Base-by-base conservation (phyloP, 2,888 invertebrate species). In the Hydrotaea cyrtoneurina region DNA sequence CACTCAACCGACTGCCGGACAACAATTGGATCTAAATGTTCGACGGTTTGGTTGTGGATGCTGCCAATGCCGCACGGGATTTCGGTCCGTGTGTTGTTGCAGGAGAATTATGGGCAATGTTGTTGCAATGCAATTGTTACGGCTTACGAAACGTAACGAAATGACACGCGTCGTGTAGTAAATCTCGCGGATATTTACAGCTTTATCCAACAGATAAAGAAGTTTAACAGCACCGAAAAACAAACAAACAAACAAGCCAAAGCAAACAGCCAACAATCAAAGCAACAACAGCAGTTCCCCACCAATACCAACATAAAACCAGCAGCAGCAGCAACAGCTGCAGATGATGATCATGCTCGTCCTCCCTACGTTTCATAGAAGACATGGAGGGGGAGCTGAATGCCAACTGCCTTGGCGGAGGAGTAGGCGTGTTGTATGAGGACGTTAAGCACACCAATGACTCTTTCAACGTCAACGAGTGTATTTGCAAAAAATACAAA, bases 121-220 rank as follows among this genome's bases (percentile, higher is more conserved):
- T 71, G 17, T 76, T 64, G 26, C 71, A n/a, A 23, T 50, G 69
- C 31, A 69, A 50, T 59, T 74, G 53, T 62, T 78, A 31, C 31
- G 78, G 75, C 62, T 82, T 17, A 80, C 85, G 77, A 39, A 39
- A 39, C 13, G 39, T 39, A 39, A 39, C 39, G 39, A 79, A 85
- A 82, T 85, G 85, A 85, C 85, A 86, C 86, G 86, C 86, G 86
- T 86, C 87, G 85, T 88, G 89, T 89, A 89, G 90, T 91, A 91
- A 91, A 91, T 91, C 91, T 91, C 90, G 90, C 90, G 89, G 88
- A 90, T 90, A 91, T 91, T 91, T 91, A 91, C 91, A 89, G 90
- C 89, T 86, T 79, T 85, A 85, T 85, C 85, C 82, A 69, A 74
- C 85, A 85, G 85, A 85, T 85, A 85, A 85, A 85, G 85, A 82